These are phyloP conservation scores for Autographa pulchrina DNA, from an alignment of 2,888 invertebrate genomes.

Conservation along the genomic window DNA sequence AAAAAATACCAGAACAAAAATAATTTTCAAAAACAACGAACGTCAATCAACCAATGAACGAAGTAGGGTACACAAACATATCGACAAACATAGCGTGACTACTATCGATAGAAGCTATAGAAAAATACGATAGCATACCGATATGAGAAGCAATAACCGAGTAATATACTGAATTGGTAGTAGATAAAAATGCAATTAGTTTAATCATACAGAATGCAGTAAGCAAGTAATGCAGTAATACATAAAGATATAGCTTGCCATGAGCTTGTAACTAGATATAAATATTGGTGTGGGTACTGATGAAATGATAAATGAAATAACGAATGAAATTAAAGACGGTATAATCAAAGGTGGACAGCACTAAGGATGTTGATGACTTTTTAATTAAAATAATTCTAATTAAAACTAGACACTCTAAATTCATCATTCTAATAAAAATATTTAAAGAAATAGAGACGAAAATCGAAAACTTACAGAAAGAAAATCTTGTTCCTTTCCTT, in stretches of 20 bases:
- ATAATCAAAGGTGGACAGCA: too few relatives aligned
- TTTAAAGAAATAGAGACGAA: too few relatives aligned
- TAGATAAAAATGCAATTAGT: conserved; percentile 29
- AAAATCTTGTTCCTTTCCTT: too few relatives aligned
- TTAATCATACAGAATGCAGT: background rate
- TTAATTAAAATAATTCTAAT: too few relatives aligned
- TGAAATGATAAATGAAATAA: too few relatives aligned
- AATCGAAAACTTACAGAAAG: too few relatives aligned
- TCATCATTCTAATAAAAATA: too few relatives aligned
- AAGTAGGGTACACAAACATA: conserved; percentile 26
- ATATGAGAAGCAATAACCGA: conserved; percentile 38
- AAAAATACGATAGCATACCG: conserved; percentile 39
- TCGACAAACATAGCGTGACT: conserved; percentile 51
- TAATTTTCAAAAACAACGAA: conserved; percentile 19
- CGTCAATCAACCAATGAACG: conserved; percentile 26
- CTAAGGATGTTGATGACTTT: too few relatives aligned
- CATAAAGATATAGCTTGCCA: background rate
- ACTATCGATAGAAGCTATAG: conserved; percentile 19
- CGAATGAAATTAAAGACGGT: too few relatives aligned
- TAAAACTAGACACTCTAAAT: too few relatives aligned
- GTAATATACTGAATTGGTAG: conserved; percentile 30
- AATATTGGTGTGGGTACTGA: background rate
- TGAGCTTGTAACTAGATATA: background rate
- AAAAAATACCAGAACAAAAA: background rate
- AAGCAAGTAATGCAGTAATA: too few relatives aligned